phyloP scores from a whole-genome alignment of 2,113 vertebrate species.

The Hippocampus comes region DNA sequence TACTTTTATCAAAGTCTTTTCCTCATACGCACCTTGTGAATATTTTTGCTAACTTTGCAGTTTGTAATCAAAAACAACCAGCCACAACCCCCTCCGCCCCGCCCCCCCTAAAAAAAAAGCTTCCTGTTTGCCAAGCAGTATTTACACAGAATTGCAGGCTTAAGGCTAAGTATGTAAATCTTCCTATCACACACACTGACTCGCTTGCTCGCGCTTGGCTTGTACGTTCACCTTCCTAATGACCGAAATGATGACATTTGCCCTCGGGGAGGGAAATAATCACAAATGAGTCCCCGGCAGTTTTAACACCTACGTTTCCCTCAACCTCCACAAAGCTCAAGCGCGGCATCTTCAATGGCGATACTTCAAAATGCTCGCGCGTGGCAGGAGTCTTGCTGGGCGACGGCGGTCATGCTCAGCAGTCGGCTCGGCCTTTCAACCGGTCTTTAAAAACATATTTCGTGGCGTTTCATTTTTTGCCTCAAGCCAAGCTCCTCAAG shows the following conservation, averaged over 20 bases:
- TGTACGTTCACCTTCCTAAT: background rate
- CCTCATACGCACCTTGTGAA: no score
- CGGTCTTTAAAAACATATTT: constrained; percentile 42
- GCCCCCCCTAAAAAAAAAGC: background rate
- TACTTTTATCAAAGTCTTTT: no score
- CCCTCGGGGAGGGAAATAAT: background rate
- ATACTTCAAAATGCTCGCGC: constrained; percentile 2
- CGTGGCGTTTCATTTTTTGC: constrained; percentile 41
- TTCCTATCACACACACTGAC: constrained; percentile 43
- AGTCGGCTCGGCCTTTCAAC: constrained; percentile 25
- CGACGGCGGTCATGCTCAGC: constrained; percentile 15
- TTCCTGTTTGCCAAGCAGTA: constrained; percentile 49
- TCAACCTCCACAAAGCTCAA: background rate
- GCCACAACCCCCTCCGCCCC: background rate
- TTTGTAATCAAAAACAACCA: constrained; percentile 20
- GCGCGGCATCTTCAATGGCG: background rate
- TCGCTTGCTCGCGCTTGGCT: background rate
- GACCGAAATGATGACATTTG: background rate
- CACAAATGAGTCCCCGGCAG: background rate
- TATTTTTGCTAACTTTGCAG: background rate
- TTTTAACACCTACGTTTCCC: background rate
- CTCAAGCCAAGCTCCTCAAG: constrained; percentile 64
- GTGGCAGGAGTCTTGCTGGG: background rate
- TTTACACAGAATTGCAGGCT: constrained; percentile 45
- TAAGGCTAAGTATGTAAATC: constrained; percentile 44